These are phyloP conservation scores for Paraplagusia blochii DNA, from an alignment of 2,113 vertebrate genomes.

Conservation along the genomic window DNA sequence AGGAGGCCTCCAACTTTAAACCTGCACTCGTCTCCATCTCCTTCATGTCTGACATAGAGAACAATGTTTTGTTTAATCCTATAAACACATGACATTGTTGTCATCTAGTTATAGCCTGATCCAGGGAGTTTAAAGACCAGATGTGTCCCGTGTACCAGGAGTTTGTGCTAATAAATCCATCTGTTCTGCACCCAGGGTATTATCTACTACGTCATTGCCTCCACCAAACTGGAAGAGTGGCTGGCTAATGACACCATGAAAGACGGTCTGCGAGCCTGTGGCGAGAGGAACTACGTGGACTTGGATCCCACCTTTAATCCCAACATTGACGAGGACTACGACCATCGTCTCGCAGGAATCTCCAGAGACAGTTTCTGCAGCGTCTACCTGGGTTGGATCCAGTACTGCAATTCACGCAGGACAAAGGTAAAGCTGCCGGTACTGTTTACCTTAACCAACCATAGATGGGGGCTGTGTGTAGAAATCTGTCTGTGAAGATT, in stretches of 20 bases:
- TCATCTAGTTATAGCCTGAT: no score
- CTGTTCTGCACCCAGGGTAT: constrained; percentile 80
- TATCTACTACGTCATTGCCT: constrained; percentile 93
- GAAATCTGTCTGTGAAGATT: no score
- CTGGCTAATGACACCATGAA: constrained; percentile 94
- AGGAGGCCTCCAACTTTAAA: no score
- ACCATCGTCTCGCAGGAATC: constrained; percentile 93
- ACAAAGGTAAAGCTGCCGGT: constrained; percentile 77
- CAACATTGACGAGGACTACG: constrained; percentile 98
- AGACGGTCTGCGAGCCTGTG: constrained; percentile 86
- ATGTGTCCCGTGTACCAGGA: no score
- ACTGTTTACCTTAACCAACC: background rate
- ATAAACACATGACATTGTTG: no score
- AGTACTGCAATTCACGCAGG: constrained; percentile 92
- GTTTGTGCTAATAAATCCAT: background rate
- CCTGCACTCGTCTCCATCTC: no score
- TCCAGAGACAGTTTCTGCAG: constrained; percentile 95
- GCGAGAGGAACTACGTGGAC: constrained; percentile 93
- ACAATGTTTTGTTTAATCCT: no score
- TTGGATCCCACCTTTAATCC: constrained; percentile 98
- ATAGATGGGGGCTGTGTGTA: background rate
- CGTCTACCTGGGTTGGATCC: constrained; percentile 95
- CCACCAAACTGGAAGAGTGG: constrained; percentile 94
- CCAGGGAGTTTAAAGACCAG: no score
- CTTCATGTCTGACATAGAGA: no score